phyloP scores from a whole-genome alignment of 2,113 vertebrate genomes.

The Malurus elegans region DNA sequence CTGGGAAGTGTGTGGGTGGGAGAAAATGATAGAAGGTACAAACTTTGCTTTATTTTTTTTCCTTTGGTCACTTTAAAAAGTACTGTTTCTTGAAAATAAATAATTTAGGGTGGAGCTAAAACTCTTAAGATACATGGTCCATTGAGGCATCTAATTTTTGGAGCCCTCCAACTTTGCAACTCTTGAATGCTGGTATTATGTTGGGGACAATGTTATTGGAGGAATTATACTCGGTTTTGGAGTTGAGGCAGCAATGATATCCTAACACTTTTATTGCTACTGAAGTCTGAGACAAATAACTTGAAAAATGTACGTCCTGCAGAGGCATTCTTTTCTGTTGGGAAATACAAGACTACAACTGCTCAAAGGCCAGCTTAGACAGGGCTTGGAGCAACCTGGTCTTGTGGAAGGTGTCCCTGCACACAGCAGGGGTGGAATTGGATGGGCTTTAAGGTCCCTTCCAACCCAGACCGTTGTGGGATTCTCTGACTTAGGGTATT shows the following conservation, averaged over 20 bases:
- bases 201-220: rapidly evolving
- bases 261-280: not conserved
- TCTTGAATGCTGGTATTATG: not conserved
- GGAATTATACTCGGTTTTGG: not conserved
- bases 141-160: not conserved
- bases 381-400: not conserved
- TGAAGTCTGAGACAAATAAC: not conserved
- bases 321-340: not conserved
- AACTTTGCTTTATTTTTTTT: not conserved
- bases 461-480: too few species aligned
- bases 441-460: not conserved
- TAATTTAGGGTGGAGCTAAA: not conserved
- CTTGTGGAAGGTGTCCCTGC: not conserved
- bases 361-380: too few species aligned
- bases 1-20: not conserved
- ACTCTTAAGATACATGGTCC: rapidly evolving
- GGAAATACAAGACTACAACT: not conserved
- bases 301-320: not conserved
- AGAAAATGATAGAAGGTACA: not conserved
- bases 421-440: rapidly evolving
- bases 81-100: not conserved
- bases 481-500: not conserved
- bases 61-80: not conserved
- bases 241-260: not conserved
- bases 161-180: not conserved